Percentiles rank a stretch among this genome's conserved stretches.
Evolutionary conservation across 2,888 invertebrate species (phyloP).

Genomic region (Doris montereyensis): DNA sequence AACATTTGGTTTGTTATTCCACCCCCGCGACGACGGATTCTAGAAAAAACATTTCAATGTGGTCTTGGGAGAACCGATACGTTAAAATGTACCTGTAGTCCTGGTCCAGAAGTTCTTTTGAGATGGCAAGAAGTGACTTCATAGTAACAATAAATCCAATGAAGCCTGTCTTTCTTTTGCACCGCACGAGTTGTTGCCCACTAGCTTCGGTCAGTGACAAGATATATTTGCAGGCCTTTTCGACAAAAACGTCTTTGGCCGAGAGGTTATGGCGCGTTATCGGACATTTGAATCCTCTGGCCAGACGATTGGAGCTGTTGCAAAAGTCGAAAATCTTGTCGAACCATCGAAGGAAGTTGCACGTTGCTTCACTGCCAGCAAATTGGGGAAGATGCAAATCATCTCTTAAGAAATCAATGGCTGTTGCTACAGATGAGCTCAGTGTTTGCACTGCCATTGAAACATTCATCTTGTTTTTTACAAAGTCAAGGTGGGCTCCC

Average conservation of each 20-base stretch:
- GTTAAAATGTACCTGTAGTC: background rate
- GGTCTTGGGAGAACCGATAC: background rate
- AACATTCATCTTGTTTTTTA: constrained; percentile 24
- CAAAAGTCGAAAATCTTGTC: constrained; percentile 29
- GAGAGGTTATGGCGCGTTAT: background rate
- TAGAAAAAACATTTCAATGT: constrained; percentile 1
- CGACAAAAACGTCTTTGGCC: background rate
- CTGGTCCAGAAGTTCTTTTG: background rate
- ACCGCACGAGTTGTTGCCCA: background rate
- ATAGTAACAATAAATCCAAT: constrained; percentile 18
- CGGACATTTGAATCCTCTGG: background rate
- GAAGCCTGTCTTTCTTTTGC: constrained; percentile 12
- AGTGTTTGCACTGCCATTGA: constrained; percentile 18
- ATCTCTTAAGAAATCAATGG: constrained; percentile 15
- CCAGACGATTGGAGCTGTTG: constrained; percentile 8
- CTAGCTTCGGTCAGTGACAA: background rate
- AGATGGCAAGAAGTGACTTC: background rate
- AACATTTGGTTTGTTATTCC: constrained; percentile 5
- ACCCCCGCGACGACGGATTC: too few species aligned
- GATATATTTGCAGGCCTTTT: background rate
- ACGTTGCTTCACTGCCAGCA: background rate
- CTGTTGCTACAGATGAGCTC: constrained; percentile 12
- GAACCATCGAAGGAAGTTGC: constrained; percentile 5
- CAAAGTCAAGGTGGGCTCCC: background rate
- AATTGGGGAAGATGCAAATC: background rate